Base-by-base conservation (phyloP, 2,888 invertebrate species). In the Lepetodrilus schrolli region DNA sequence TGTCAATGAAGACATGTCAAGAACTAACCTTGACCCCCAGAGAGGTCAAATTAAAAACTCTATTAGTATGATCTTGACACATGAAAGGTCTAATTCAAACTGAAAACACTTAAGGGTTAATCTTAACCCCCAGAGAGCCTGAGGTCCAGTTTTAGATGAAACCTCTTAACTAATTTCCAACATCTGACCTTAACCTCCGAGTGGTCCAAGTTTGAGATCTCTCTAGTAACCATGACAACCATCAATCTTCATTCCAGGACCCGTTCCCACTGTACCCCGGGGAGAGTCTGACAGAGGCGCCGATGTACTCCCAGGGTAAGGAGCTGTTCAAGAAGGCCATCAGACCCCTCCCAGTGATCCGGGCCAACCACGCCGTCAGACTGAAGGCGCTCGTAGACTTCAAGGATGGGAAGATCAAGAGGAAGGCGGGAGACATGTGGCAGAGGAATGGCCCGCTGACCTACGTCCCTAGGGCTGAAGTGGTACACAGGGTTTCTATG, bases 231-330 rank as follows among this genome's bases (percentile, higher is more conserved):
- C n/a, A n/a, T n/a, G n/a, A n/a, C n/a, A n/a, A n/a, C n/a, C n/a
- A n/a, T n/a, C n/a, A n/a, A n/a, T 13, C 13, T 36, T 47, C 1
- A 38, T 70, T 71, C 34, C 73, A 88, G 84, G 86, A 86, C 71
- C 89, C 90, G 47, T 90, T 89, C 76, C 85, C 87, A 21, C 78
- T 90, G 10, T 89, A 87, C 76, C 90, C 89, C 17, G 89, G 89
- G 1, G 90, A 90, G 75, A 58, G 49, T n/a, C 76, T 90, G 21
- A 75, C 78, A n/a, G 81, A 77, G n/a, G 86, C 83, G 2, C 78
- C 80, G 26, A 58, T 76, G 0, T 86, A 81, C 78, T 77, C 74
- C 8, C 43, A 49, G 5, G 73, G 69, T 2, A 23, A 49, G 3
- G 26, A 49, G 4, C 77, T 81, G 47, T 86, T 79, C 75, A 69